Percentiles rank a stretch among this genome's conserved stretches.
Conservation (phyloP, 2,797 vertebrate genomes). For the Limnodromus scolopaceus region DNA sequence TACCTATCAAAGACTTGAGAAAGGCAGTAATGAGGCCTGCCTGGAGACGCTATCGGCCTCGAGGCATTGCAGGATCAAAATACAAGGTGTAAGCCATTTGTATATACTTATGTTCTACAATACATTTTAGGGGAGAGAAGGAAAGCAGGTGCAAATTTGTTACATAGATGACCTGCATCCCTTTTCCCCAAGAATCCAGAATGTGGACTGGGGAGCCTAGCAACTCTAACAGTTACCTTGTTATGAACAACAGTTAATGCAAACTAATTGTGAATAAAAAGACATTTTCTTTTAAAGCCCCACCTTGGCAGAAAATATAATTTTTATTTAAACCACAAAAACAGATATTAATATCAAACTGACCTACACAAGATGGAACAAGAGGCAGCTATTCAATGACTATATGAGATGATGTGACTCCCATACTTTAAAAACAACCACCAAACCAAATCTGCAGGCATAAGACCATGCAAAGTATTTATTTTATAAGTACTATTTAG, state of each 20-base stretch:
- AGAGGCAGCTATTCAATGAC: background rate
- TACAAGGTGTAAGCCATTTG: background rate
- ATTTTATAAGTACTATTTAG: background rate
- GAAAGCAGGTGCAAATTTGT: background rate
- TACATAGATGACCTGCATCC: background rate
- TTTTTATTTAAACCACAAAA: background rate
- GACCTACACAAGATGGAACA: background rate
- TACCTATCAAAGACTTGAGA: background rate
- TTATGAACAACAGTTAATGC: background rate
- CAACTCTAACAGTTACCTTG: accelerated
- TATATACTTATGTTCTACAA: background rate
- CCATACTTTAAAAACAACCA: background rate
- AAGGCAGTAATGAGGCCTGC: background rate
- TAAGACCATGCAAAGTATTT: background rate
- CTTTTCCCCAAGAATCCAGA: background rate
- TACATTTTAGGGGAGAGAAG: background rate
- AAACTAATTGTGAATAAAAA: background rate
- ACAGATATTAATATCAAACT: background rate
- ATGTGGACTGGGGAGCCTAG: background rate
- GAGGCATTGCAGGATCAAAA: background rate
- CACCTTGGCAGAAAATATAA: background rate
- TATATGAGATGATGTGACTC: background rate
- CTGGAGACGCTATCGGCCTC: background rate
- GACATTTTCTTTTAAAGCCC: background rate
- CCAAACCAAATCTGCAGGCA: background rate